A percentile compares a stretch with the other conserved stretches of the same genome.
phyloP scores from a whole-genome alignment of 2,113 vertebrate genomes.

The human region GRCh38 chr6:136281001-136281500 shows the following conservation, averaged over 20 bases:
- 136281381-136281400: not conserved
- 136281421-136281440: not conserved
- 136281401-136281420: not conserved
- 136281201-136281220: slow-evolving; percentile 43
- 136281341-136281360: not conserved
- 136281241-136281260: not conserved
- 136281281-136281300: not conserved
- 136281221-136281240: slow-evolving; percentile 20
- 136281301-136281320: not conserved
- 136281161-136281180: slow-evolving; percentile 15
- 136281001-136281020: not conserved
- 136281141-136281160: slow-evolving; percentile 44
- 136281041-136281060: not conserved
- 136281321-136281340: not conserved
- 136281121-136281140: not conserved
- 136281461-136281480: not conserved
- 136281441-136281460: not conserved
- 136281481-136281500: not conserved
- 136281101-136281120: slow-evolving; percentile 22
- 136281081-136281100: not conserved
- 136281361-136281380: not conserved
- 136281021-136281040: not conserved
- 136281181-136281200: slow-evolving; percentile 18
- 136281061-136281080: not conserved
- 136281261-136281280: not conserved